These are phyloP conservation scores for Autographa gamma DNA, from an alignment of 2,888 invertebrate genomes.

Conservation along the genomic window DNA sequence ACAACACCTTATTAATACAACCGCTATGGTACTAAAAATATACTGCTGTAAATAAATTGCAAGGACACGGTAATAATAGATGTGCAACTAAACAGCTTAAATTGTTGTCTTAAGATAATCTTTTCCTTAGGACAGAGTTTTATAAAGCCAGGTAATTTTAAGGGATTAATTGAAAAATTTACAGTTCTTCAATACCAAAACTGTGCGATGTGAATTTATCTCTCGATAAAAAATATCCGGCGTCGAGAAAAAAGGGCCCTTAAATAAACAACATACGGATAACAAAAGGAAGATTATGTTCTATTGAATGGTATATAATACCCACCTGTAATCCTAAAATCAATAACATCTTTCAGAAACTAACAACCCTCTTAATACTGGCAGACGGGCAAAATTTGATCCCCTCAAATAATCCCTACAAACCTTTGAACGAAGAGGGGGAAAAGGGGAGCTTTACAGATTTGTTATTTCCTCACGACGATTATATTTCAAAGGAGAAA, in stretches of 20 bases:
- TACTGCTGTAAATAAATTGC: constrained; percentile 24
- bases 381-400: not conserved
- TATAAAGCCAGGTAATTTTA: too few species aligned
- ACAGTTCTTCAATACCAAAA: too few species aligned
- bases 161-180: too few species aligned
- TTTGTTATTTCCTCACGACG: not conserved
- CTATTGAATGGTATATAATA: not conserved
- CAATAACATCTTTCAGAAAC: not conserved
- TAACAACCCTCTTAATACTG: too few species aligned
- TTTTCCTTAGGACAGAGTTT: too few species aligned
- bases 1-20: constrained; percentile 30
- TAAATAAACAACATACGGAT: too few species aligned
- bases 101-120: not conserved
- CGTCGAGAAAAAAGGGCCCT: too few species aligned
- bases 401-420: not conserved
- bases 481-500: not conserved
- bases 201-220: too few species aligned
- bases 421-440: not conserved
- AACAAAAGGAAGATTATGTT: too few species aligned
- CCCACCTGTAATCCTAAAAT: not conserved
- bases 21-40: constrained; percentile 33
- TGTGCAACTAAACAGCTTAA: not conserved
- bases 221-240: too few species aligned
- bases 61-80: not conserved
- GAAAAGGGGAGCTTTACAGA: not conserved